These are phyloP conservation scores for Hypanus sabinus DNA, from an alignment of 2,113 vertebrate species.

Conservation along the genomic window DNA sequence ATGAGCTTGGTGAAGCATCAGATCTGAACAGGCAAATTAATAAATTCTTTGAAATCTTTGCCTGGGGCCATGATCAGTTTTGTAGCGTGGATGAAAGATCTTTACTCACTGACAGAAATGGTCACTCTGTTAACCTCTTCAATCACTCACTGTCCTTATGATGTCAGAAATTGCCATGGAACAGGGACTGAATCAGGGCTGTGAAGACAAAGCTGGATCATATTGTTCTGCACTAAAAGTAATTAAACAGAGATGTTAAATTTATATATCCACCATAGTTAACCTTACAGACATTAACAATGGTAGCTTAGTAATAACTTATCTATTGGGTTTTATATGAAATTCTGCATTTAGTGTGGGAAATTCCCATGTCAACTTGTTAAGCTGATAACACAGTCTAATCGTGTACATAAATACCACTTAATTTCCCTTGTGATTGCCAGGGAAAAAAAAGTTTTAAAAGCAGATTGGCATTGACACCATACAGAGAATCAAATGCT, in stretches of 20 bases:
- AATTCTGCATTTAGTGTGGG: background rate
- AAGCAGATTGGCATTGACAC: background rate
- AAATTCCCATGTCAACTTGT: background rate
- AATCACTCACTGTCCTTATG: too few species aligned
- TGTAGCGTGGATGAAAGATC: background rate
- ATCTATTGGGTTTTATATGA: background rate
- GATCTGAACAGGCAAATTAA: background rate
- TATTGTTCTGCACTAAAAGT: too few species aligned
- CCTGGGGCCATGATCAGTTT: background rate
- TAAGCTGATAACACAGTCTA: background rate
- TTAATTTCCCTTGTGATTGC: background rate
- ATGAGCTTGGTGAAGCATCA: background rate
- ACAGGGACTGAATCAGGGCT: background rate
- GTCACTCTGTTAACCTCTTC: background rate
- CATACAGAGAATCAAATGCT: background rate
- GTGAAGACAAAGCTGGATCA: too few species aligned
- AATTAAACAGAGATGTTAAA: too few species aligned
- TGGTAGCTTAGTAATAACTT: background rate
- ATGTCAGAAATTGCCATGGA: background rate
- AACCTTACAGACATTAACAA: background rate
- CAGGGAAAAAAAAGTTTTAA: background rate
- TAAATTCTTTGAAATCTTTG: background rate
- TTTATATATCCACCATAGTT: too few species aligned
- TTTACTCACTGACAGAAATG: background rate
- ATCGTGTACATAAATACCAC: background rate